Base-by-base conservation (phyloP, 1,140 invertebrate genomes). In the Idris sp. region DNA sequence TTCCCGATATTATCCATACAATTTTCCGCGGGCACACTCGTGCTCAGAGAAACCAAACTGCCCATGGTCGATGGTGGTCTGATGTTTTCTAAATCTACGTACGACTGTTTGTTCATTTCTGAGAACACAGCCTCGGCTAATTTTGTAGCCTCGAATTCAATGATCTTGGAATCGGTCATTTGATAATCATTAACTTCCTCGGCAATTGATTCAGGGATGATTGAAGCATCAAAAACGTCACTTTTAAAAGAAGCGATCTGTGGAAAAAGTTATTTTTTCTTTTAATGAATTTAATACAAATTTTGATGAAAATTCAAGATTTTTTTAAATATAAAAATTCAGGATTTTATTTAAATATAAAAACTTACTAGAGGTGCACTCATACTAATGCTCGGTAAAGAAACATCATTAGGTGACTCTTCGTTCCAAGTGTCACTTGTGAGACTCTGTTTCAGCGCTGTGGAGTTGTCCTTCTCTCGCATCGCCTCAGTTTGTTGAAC, bases 21-120 rank as follows among this genome's bases (percentile, higher is more conserved):
- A 9, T 33, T 68, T 4, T 74, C 76, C 0, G 67, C 19, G 4
- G 58, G 71, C 15, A 62, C 30, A 62, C 91, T 93, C 0, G 87
- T 86, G 0, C 87, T 90, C 4, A 92, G 78, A 0, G 92, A 93
- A 25, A 92, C 73, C 1, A 91, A 74, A 76, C 90, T 91, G 2
- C 91, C 91, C 88, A 94, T 90, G 31, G 92, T 90, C 0, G 94
- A 95, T 0, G 94, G 94, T 0, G 94, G 94, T 74, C 92, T 92
- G 1, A 95, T 90, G 38, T 91, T 89, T 40, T 96, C 94, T 25
- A 96, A 82, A 81, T 95, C 93, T 8, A 93, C 79, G 83, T 81
- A 41, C 87, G 79, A 76, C 87, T 91, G 77, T 88, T 93, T 68
- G 88, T 92, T 88, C 84, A 86, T 86, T 72, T 91, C 89, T 7